Percentiles rank a stretch among this genome's conserved stretches.
Evolutionary conservation across 2,113 vertebrate species (phyloP).

Genomic region (Brienomyrus longianalis): DNA sequence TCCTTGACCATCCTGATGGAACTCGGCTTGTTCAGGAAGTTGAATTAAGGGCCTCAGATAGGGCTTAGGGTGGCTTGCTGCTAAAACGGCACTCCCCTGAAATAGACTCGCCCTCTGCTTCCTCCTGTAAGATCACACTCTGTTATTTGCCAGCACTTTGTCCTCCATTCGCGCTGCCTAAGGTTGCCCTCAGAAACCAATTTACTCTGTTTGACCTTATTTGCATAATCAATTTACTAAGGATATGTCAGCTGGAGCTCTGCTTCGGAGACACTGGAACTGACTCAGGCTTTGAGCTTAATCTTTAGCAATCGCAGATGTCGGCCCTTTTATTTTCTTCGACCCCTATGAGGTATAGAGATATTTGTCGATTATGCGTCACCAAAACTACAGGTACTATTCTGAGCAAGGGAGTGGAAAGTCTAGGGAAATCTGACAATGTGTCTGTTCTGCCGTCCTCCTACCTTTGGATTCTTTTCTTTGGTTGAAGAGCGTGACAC

Average conservation of each 20-base stretch:
- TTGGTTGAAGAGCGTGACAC: background rate
- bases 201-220: slow-evolving; percentile 22
- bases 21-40: background rate
- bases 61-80: background rate
- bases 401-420: background rate
- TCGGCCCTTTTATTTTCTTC: background rate
- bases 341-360: background rate
- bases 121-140: slow-evolving; percentile 21
- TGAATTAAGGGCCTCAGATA: background rate
- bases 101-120: background rate
- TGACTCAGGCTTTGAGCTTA: background rate
- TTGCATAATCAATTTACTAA: slow-evolving; percentile 24
- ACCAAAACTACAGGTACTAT: background rate
- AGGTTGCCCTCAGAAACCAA: background rate
- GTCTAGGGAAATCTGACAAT: background rate
- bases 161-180: slow-evolving; percentile 3
- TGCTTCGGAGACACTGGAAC: slow-evolving; percentile 14
- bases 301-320: background rate
- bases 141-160: background rate
- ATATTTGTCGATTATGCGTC: background rate
- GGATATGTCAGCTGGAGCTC: background rate
- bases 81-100: background rate
- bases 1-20: background rate
- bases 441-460: background rate
- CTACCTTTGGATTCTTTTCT: background rate